Conservation (phyloP, 2,797 vertebrate genomes). For the Nannoperca australis region DNA sequence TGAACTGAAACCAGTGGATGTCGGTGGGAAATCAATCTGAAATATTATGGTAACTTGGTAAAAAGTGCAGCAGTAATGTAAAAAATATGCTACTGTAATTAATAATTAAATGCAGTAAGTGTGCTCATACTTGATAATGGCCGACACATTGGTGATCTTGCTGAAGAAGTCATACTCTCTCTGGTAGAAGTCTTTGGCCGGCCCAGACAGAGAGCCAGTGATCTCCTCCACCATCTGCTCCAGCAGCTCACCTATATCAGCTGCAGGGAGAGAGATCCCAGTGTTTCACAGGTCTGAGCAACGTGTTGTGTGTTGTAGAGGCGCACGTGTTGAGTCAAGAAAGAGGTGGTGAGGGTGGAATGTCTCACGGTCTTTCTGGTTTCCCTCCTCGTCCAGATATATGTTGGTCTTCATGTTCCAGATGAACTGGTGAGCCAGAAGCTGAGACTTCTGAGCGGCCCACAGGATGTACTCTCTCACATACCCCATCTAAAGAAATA, state of each 20-base stretch:
- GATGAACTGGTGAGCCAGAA: slow-evolving; percentile 97
- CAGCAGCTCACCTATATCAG: slow-evolving; percentile 94
- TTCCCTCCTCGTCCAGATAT: slow-evolving; percentile 93
- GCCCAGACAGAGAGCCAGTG: slow-evolving; percentile 92
- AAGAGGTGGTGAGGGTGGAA: background rate
- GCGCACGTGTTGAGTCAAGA: too few species aligned
- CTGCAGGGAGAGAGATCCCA: slow-evolving; percentile 68
- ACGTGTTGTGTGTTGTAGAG: too few species aligned
- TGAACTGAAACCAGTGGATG: background rate
- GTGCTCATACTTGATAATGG: slow-evolving; percentile 91
- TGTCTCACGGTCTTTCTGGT: slow-evolving; percentile 94
- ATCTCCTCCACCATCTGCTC: slow-evolving; percentile 95
- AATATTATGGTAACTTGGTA: background rate
- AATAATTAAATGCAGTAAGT: background rate
- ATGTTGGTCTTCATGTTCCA: slow-evolving; percentile 99
- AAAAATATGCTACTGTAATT: background rate
- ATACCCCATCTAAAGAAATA: slow-evolving; percentile 91
- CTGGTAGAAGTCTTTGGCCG: slow-evolving; percentile 96
- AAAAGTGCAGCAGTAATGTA: background rate
- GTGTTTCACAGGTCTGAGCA: background rate
- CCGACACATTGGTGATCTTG: slow-evolving; percentile 96
- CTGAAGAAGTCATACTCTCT: slow-evolving; percentile 97
- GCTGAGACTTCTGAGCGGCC: slow-evolving; percentile 96
- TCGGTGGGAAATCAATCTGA: background rate
- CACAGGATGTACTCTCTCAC: slow-evolving; percentile 97